Evolutionary conservation across 2,888 invertebrate genomes (phyloP), one percentile per base, ranked within the genome.

Genomic region (Branchipolynoe longqiensis): DNA sequence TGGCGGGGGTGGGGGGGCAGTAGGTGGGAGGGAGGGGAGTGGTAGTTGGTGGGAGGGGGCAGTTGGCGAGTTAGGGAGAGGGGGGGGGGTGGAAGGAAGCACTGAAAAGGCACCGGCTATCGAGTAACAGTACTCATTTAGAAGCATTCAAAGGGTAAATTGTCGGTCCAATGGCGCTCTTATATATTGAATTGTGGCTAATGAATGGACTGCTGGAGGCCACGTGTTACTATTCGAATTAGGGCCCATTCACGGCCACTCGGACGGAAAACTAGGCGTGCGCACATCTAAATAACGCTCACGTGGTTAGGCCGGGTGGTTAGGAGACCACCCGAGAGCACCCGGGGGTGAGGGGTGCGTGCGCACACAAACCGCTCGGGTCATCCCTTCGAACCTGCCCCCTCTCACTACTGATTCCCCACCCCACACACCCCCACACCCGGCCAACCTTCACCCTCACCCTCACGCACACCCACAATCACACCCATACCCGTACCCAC

Each of bases 111-210:
- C 18, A 22, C 12, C 14, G 25, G n/a, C 78, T 22, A 78, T 78
- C 78, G 48, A 78, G 54, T 78, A 41, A 78, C 78, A 48, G 48
- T 54, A 78, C 78, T 78, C 78, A 78, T 78, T 78, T 78, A 78
- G 78, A 33, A 48, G 31, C 78, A 78, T 78, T 78, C 78, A 78
- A 78, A 78, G 78, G 48, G 28, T 48, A 41, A 78, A 78, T 78
- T 48, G 78, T 48, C 78, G 78, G 78, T 78, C 48, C 48, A 78
- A 78, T 78, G 78, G 54, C 48, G 28, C 28, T 31, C 48, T 54
- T 78, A 78, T 78, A 78, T 78, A 78, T 78, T 78, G 78, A 78
- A 78, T 78, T 78, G 48, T 78, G 48, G 3, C 78, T 78, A 78
- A 78, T 48, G 78, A 78, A 78, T 78, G 78, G 40, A 18, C 8